Evolutionary conservation across 64 coral and sea anemone genomes (phyloP).

Genomic region (Dendronephthya gigantea): DNA sequence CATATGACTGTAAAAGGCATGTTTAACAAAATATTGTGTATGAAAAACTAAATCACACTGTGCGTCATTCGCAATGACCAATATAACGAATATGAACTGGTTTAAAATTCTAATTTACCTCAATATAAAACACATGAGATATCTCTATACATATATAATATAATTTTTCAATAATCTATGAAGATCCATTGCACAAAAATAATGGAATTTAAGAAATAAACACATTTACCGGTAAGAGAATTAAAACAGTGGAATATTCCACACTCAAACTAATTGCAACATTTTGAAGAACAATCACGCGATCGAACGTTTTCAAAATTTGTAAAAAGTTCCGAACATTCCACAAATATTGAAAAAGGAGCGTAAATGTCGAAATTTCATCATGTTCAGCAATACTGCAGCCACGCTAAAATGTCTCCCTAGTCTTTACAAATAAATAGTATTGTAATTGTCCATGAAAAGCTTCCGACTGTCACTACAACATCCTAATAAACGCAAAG

Average conservation of each 20-base stretch:
- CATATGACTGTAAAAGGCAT: too few relatives aligned
- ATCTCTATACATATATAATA: constrained; percentile 1
- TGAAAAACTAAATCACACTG: too few relatives aligned
- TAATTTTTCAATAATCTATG: neutral
- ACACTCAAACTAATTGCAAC: neutral
- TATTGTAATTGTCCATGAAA: neutral
- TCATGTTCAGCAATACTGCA: neutral
- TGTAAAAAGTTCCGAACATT: neutral
- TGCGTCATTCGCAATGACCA: too few relatives aligned
- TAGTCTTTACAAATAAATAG: neutral
- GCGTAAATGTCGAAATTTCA: neutral
- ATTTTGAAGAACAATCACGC: neutral
- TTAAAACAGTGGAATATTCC: neutral
- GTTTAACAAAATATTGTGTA: too few relatives aligned
- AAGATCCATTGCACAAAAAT: neutral
- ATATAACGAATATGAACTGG: too few relatives aligned
- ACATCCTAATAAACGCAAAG: too few relatives aligned
- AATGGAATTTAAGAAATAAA: neutral
- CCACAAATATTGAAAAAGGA: neutral
- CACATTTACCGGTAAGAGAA: neutral
- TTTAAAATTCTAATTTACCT: too few relatives aligned
- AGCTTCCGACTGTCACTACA: neutral
- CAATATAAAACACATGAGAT: neutral
- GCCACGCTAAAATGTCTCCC: too few relatives aligned
- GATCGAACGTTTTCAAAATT: neutral